Evolutionary conservation across 2,113 vertebrate genomes (phyloP).

Genomic region (Dasypus novemcinctus): DNA sequence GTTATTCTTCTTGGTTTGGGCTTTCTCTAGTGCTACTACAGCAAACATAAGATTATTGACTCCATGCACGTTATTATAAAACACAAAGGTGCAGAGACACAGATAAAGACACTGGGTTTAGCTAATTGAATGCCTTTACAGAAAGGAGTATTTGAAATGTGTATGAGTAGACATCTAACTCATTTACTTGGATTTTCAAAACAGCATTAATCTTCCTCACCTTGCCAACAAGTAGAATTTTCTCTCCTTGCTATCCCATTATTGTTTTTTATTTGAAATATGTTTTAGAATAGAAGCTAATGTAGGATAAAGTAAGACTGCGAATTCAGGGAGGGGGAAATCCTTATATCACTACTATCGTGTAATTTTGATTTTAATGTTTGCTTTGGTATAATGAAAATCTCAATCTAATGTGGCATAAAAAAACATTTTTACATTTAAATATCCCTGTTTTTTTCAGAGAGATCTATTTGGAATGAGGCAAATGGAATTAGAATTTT

Average conservation of each 20-base stretch:
- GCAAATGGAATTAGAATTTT: constrained; percentile 35
- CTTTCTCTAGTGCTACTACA: constrained; percentile 2
- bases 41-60: neutral
- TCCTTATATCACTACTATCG: neutral
- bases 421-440: constrained; percentile 26
- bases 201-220: neutral
- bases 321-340: neutral
- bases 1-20: neutral
- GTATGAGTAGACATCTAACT: neutral
- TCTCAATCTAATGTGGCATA: neutral
- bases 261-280: constrained; percentile 36
- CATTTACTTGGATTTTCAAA: constrained; percentile 10
- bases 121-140: neutral
- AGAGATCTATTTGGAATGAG: constrained; percentile 13
- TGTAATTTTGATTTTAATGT: constrained; percentile 20
- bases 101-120: neutral
- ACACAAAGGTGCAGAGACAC: neutral
- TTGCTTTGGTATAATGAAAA: neutral
- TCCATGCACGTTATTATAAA: constrained; percentile 8
- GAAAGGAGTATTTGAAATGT: neutral
- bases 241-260: neutral
- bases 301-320: neutral
- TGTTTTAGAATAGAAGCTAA: neutral
- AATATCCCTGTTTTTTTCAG: neutral
- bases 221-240: constrained; percentile 6